Evolutionary conservation across 2,113 vertebrate species (phyloP), one percentile per base, ranked within the genome.

Genomic region (Urocitellus parryii): DNA sequence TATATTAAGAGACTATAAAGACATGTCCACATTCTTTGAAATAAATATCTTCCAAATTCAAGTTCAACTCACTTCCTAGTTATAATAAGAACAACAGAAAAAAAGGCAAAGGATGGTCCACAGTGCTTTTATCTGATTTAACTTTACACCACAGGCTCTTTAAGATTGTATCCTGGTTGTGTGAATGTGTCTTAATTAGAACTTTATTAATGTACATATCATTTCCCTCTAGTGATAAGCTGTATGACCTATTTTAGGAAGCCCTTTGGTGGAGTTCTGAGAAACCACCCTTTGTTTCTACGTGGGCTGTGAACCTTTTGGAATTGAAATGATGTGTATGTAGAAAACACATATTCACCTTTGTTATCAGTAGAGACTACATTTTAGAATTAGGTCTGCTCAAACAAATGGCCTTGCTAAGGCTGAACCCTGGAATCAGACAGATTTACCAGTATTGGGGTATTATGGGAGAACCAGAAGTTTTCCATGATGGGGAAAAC

Each of bases 21-120:
- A 8, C 1, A 61, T 58, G 22, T 37, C 2, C 79, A 9, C 1
- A 68, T 63, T 68, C 37, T 70, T 42, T 45, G 22, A 85, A 78
- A 58, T 63, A 77, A 90, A 32, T 77, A 51, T 58, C 81, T 96
- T 16, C 17, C 51, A 84, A 73, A 56, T 70, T 88, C 29, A 83
- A 48, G 34, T 73, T 91, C n/a, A 74, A 0, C 53, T 89, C 25
- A n/a, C 24, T 73, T 96, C 7, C 2, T 45, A 51, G n/a, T 1
- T 85, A 9, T 24, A 5, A 48, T 61, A 51, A 61, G 3, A 51
- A 61, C 13, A 42, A 53, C 8, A 53, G 53, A 4, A 51, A 39
- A 72, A 48, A 74, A 17, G 6, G 13, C 29, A 68, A 18, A 3
- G 25, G n/a, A 63, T 27, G 34, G 2, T 63, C 45, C 14, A 1